These are phyloP conservation scores for Cephus rjabovi DNA, from an alignment of 2,888 invertebrate genomes.

Conservation along the genomic window DNA sequence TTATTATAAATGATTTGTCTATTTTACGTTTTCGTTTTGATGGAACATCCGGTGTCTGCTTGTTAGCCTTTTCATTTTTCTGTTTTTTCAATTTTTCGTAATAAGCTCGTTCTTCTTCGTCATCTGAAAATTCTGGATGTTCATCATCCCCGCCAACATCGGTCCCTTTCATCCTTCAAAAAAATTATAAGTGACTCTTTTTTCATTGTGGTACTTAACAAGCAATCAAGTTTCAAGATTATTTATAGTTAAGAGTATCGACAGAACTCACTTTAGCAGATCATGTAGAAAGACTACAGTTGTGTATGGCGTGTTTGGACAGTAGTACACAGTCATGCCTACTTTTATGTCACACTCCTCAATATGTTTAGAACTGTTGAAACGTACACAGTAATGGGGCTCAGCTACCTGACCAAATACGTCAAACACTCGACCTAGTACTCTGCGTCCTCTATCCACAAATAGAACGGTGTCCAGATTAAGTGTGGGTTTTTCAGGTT, in stretches of 20 bases:
- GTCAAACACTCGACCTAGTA: slow-evolving; percentile 88
- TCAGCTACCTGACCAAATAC: slow-evolving; percentile 89
- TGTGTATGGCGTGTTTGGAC: slow-evolving; percentile 82
- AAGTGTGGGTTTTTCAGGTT: slow-evolving; percentile 80
- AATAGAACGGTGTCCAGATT: slow-evolving; percentile 91
- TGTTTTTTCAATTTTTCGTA: slow-evolving; percentile 45
- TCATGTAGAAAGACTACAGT: slow-evolving; percentile 81
- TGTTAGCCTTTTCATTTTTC: slow-evolving; percentile 29
- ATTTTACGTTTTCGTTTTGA: slow-evolving; percentile 37
- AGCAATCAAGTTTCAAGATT: slow-evolving; percentile 6
- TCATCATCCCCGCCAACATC: slow-evolving; percentile 93
- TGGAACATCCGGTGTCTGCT: slow-evolving; percentile 22
- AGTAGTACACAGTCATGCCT: slow-evolving; percentile 84
- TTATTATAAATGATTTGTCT: slow-evolving; percentile 24
- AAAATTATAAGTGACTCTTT: slow-evolving; percentile 27
- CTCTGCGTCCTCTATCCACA: slow-evolving; percentile 79
- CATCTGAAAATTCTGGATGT: slow-evolving; percentile 91
- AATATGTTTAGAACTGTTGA: slow-evolving; percentile 85
- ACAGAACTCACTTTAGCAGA: slow-evolving; percentile 74
- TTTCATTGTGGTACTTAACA: neutral
- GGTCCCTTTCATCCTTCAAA: slow-evolving; percentile 80
- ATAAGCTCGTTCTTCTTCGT: slow-evolving; percentile 81
- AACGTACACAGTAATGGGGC: slow-evolving; percentile 91
- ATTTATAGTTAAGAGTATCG: slow-evolving; percentile 11
- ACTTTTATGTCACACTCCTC: slow-evolving; percentile 73